Base-by-base conservation (phyloP, 2,797 vertebrate genomes). In the Argyrosomus regius region DNA sequence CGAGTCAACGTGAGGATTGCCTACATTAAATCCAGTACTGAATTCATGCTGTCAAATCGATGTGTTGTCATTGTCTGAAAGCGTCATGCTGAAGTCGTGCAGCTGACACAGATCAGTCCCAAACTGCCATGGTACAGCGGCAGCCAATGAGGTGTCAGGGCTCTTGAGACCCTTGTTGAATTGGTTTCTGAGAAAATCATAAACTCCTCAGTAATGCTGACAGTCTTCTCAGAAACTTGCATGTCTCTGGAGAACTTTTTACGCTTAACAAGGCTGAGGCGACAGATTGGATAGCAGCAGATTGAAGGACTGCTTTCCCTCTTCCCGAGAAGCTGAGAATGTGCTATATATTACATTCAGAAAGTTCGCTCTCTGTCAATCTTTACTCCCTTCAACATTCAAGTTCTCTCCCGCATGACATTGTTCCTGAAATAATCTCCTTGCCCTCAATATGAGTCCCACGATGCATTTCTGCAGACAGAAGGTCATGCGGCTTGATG, bases 351-450 rank as follows among this genome's bases (percentile, higher is more conserved):
- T 75, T 54, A 84, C 81, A 79, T 39, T 52, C 70, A 41, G 60
- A 85, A 84, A 77, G 78, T 64, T 45, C 24, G 16, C 64, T 80
- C 69, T 76, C 80, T 69, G 82, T 88, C 90, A 83, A 18, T 83
- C 66, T 81, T 65, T 24, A 69, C 67, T 83, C 72, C 86, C 83
- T 74, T 70, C 56, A 54, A 78, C 72, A 76, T 82, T 70, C 39
- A 60, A 69, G 78, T 75, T 60, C 64, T 83, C 75, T 92, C 91
- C 81, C 85, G 61, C 69, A 49, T 88, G 86, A 93, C 86, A 87
- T 69, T 77, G 84, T 85, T 92, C 92, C 92, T 88, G 89, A 95
- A 95, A 94, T 95, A 93, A 94, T 91, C 89, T 93, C 22, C 81
- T 86, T 14, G 94, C 71, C 93, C 95, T 89, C 81, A 90, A 94